Conservation (phyloP, 2,113 vertebrate species). For the Sciurus niger region DNA sequence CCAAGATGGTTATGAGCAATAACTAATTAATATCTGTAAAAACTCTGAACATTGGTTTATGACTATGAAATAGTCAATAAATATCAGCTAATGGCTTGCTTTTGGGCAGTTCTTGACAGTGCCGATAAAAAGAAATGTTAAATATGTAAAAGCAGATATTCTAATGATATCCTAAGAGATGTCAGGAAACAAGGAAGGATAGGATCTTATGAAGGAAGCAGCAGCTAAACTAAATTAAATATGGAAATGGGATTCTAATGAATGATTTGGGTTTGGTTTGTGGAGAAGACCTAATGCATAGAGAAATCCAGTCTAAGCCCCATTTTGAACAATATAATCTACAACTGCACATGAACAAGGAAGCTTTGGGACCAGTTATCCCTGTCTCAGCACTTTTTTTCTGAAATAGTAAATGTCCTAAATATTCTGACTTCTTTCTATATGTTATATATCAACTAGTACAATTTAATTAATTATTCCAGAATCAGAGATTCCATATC, state of each 20-base stretch:
- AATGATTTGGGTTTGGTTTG: neutral
- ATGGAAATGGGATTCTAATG: neutral
- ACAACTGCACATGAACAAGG: neutral
- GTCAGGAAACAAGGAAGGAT: neutral
- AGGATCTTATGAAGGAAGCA: neutral
- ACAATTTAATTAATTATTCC: neutral
- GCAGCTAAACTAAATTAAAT: neutral
- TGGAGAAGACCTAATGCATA: neutral
- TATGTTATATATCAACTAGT: neutral
- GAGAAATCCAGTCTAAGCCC: neutral
- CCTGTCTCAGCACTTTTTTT: neutral
- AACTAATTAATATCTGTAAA: neutral
- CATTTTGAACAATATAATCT: neutral
- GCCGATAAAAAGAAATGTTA: neutral
- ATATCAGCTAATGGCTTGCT: neutral
- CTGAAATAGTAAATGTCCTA: neutral
- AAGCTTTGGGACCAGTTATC: neutral
- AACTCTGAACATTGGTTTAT: neutral
- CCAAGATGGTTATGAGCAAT: neutral
- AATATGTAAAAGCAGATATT: neutral
- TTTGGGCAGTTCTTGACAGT: neutral
- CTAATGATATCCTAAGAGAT: neutral
- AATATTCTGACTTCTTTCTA: neutral
- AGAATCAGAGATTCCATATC: neutral
- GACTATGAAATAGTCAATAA: neutral